Conservation (phyloP, 2,888 invertebrate species). For the Euzophera pinguis region DNA sequence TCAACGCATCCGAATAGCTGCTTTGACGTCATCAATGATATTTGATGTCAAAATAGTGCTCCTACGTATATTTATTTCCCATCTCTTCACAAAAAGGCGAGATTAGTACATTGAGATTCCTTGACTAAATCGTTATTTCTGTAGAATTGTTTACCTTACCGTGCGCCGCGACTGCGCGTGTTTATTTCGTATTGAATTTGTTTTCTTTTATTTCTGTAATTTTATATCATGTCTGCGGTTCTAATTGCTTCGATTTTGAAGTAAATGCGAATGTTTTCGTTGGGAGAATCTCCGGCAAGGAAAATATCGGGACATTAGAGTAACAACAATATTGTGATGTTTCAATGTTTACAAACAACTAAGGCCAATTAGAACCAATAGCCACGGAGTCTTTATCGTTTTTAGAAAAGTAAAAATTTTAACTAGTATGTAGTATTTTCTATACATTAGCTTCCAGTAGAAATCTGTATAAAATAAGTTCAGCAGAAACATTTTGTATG, state of each 20-base stretch:
- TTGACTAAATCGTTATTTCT: constrained; percentile 59
- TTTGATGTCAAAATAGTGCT: too few species aligned
- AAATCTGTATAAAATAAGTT: too few species aligned
- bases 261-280: constrained; percentile 5
- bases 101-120: constrained; percentile 50
- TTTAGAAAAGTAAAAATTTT: too few species aligned
- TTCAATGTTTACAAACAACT: not conserved
- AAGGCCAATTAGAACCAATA: not conserved
- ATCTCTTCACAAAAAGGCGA: not conserved
- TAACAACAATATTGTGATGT: not conserved
- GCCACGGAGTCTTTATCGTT: too few species aligned
- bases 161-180: constrained; percentile 46
- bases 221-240: constrained; percentile 45
- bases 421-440: too few species aligned
- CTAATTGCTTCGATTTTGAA: constrained; percentile 36
- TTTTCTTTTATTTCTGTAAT: constrained; percentile 64
- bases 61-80: not conserved
- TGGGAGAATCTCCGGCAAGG: not conserved
- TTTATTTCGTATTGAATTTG: constrained; percentile 62
- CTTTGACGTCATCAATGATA: too few species aligned
- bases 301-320: not conserved
- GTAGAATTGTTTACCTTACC: constrained; percentile 62
- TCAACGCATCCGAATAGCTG: too few species aligned
- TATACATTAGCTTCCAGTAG: too few species aligned
- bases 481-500: too few species aligned